These are phyloP conservation scores for Peromyscus leucopus DNA, from an alignment of 2,113 vertebrate species.

Conservation along the genomic window DNA sequence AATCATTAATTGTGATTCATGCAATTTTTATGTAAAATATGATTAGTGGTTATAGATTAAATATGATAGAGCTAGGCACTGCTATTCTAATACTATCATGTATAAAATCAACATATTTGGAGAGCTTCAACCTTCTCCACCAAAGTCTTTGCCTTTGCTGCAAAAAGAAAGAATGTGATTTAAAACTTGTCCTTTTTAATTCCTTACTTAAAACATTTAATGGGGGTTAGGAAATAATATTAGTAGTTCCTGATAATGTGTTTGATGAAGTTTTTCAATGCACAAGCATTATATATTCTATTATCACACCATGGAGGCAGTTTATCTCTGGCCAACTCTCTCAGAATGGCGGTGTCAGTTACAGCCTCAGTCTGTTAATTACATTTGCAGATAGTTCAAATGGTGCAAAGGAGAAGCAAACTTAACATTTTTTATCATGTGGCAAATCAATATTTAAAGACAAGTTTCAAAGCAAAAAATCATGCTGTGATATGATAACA, in stretches of 20 bases:
- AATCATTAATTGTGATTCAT: neutral
- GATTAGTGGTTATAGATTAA: neutral
- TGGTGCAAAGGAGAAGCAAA: neutral
- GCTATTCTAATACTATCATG: neutral
- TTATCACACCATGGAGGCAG: neutral
- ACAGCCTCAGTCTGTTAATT: neutral
- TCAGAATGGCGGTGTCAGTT: neutral
- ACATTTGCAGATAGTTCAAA: neutral
- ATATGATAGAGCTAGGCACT: neutral
- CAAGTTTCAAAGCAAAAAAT: neutral
- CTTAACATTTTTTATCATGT: neutral
- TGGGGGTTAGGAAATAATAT: neutral
- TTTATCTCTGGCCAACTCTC: neutral
- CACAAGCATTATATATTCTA: neutral
- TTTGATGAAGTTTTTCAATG: neutral
- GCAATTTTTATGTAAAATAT: neutral
- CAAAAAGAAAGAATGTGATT: neutral
- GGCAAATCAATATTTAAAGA: neutral
- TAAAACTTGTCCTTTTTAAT: neutral
- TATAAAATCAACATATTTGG: neutral
- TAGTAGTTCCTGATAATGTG: neutral
- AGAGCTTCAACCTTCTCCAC: neutral
- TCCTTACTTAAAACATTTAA: neutral
- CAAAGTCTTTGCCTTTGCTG: neutral
- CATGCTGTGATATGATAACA: neutral